phyloP scores from a whole-genome alignment of 2,113 vertebrate species.

The Illadopsis cleaveri region DNA sequence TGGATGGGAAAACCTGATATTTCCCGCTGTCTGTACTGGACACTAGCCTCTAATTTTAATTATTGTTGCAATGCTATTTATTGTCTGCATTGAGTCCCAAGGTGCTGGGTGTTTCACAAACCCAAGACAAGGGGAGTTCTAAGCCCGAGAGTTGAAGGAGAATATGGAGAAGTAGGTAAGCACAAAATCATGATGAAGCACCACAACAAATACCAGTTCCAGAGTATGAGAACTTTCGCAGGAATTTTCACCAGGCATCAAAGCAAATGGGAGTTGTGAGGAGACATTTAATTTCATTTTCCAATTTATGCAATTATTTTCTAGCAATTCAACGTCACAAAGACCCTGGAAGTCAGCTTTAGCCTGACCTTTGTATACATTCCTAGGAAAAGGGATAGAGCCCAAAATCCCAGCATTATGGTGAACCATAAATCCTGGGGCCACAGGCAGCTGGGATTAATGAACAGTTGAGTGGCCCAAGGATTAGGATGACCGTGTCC shows the following conservation, averaged over 20 bases:
- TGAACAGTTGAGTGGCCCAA: not conserved
- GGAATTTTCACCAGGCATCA: not conserved
- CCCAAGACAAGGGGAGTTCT: not conserved
- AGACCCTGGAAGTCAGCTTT: not conserved
- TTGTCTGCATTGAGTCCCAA: not conserved
- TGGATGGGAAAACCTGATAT: not conserved
- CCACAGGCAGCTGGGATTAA: not conserved
- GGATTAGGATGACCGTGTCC: not conserved
- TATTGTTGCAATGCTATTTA: not conserved
- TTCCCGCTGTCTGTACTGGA: not conserved
- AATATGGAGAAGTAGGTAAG: not conserved
- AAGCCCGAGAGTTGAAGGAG: not conserved
- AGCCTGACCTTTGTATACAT: not conserved
- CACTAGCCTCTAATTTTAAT: not conserved
- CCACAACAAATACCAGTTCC: not conserved
- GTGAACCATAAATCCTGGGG: conserved; percentile 22
- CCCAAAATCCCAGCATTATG: not conserved
- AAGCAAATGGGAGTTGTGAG: not conserved
- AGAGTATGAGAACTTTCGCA: not conserved
- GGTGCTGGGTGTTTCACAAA: not conserved
- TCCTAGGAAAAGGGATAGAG: not conserved
- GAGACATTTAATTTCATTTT: not conserved
- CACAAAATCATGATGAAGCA: not conserved
- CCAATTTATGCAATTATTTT: not conserved
- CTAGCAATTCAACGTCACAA: not conserved